phyloP scores from a whole-genome alignment of 1,140 invertebrate species.

The Diorhabda elongata region DNA sequence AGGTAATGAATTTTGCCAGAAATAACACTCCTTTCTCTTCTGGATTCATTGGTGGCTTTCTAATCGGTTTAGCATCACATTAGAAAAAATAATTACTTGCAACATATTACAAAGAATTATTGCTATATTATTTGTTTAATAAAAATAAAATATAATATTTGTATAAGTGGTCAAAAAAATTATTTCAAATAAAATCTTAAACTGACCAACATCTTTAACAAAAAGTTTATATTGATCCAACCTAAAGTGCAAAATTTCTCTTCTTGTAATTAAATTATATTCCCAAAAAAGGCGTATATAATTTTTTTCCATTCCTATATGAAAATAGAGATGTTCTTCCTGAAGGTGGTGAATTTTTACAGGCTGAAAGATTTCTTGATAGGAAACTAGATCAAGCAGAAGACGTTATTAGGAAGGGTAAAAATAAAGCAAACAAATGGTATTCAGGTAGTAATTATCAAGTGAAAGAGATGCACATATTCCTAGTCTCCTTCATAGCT shows the following conservation, averaged over 20 bases:
- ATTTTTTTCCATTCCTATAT: no score
- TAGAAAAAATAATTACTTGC: conserved; percentile 8
- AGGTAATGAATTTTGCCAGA: conserved; percentile 69
- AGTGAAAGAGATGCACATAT: conserved; percentile 24
- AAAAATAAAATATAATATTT: no score
- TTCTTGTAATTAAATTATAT: no score
- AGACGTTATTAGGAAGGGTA: conserved; percentile 14
- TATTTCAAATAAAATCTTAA: no score
- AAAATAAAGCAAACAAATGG: conserved; percentile 25
- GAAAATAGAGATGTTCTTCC: no score
- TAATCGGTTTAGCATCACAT: conserved; percentile 51
- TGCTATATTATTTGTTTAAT: no score
- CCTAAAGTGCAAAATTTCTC: no score
- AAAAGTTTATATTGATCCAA: no score
- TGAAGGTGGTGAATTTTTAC: background rate
- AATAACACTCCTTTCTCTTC: conserved; percentile 73
- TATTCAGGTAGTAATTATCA: conserved; percentile 16
- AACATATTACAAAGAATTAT: background rate
- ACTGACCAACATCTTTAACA: no score
- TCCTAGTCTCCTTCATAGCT: conserved; percentile 24
- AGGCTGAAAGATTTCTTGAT: conserved; percentile 24
- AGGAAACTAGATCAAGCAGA: conserved; percentile 23
- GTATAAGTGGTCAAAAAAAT: no score
- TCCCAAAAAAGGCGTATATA: no score
- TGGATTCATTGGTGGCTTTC: conserved; percentile 81